Evolutionary conservation across 2,888 invertebrate species (phyloP).

Genomic region (Polietes domitor): DNA sequence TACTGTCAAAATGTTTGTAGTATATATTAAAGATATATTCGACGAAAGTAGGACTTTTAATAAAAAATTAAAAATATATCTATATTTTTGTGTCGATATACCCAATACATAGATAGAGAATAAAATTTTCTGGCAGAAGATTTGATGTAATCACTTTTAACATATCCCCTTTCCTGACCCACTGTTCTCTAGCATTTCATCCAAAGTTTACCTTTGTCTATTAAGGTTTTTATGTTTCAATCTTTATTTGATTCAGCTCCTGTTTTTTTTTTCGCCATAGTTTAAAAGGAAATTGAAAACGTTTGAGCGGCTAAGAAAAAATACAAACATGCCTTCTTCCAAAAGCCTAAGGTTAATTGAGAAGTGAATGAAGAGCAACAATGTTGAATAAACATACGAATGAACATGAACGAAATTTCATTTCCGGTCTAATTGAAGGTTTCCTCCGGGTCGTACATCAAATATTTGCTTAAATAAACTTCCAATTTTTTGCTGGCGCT

Average conservation of each 20-base stretch:
- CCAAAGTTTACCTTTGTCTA: background rate
- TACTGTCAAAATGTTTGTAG: no score
- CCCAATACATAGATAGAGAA: no score
- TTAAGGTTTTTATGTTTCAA: background rate
- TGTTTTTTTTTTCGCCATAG: background rate
- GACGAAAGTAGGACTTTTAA: no score
- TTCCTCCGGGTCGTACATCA: background rate
- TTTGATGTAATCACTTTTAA: no score
- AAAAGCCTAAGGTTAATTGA: slow-evolving; percentile 67
- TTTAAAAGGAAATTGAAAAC: slow-evolving; percentile 54
- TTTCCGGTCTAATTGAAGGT: slow-evolving; percentile 57
- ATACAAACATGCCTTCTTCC: background rate
- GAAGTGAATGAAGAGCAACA: slow-evolving; percentile 32
- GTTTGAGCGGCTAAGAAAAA: slow-evolving; percentile 13
- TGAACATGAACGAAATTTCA: slow-evolving; percentile 23
- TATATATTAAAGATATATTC: no score
- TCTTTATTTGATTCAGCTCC: background rate
- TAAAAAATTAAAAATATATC: no score
- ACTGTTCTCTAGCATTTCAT: background rate
- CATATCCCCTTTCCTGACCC: no score
- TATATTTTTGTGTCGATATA: no score
- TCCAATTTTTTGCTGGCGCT: background rate
- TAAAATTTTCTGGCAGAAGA: no score
- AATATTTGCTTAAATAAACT: slow-evolving; percentile 14
- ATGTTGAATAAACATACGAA: no score